Evolutionary conservation across 2,797 vertebrate species (phyloP).

Genomic region (Phrynocephalus forsythii): DNA sequence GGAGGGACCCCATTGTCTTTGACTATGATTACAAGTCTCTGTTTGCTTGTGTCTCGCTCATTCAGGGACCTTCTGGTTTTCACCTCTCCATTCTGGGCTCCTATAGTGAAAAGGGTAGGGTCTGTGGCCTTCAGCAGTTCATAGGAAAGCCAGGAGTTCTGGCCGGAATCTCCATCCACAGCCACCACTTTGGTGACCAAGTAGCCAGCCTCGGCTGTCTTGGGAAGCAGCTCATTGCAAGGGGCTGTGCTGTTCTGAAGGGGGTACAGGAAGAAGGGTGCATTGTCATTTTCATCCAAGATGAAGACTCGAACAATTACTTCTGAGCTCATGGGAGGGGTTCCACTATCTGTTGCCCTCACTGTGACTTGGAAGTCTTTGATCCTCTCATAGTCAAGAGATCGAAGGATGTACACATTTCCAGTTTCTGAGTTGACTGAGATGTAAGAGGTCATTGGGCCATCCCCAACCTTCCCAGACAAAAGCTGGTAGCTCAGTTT

Average conservation of each 20-base stretch:
- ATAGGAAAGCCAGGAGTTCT: conserved; percentile 54
- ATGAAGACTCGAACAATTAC: conserved; percentile 64
- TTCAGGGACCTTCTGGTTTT: not conserved
- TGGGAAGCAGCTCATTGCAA: conserved; percentile 63
- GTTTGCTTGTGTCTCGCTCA: not conserved
- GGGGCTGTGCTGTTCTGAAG: conserved; percentile 5
- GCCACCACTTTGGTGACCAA: conserved; percentile 20
- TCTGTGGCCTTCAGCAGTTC: conserved; percentile 64
- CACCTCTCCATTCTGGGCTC: conserved; percentile 37
- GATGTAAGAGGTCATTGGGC: conserved; percentile 73
- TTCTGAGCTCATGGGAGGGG: conserved; percentile 74
- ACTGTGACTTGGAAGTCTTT: conserved; percentile 72
- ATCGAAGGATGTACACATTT: conserved; percentile 81
- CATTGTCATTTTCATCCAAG: conserved; percentile 75
- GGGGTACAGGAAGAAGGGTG: conserved; percentile 68
- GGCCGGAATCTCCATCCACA: conserved; percentile 61
- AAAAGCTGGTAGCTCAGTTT: conserved; percentile 1
- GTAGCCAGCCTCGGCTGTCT: conserved; percentile 20
- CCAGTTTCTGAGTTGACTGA: conserved; percentile 79
- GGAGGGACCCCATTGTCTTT: conserved; percentile 9
- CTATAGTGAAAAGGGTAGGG: conserved; percentile 63
- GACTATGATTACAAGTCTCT: conserved; percentile 2
- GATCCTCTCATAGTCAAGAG: conserved; percentile 80
- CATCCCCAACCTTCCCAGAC: conserved; percentile 64
- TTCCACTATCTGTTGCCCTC: conserved; percentile 75